Evolutionary conservation across 2,797 vertebrate species (phyloP).

Genomic region (Crenuchus spilurus): DNA sequence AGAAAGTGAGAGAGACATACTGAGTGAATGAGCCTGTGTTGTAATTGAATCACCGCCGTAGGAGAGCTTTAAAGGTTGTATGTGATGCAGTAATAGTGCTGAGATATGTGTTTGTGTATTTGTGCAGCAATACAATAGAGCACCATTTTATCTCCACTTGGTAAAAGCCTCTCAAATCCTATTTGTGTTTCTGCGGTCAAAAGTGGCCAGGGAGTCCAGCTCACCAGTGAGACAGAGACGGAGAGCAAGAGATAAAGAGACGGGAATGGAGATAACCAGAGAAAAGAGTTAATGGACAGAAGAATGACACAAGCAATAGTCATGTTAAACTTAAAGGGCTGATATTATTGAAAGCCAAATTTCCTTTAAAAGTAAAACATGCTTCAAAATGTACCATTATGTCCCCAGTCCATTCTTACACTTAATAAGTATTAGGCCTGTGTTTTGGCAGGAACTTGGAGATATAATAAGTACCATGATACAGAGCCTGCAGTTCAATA

Average conservation of each 20-base stretch:
- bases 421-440: too few species aligned
- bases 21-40: not conserved
- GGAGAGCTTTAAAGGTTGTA: not conserved
- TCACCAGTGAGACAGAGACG: not conserved
- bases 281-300: constrained; percentile 3
- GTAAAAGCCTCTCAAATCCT: not conserved
- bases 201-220: constrained; percentile 10
- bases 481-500: too few species aligned
- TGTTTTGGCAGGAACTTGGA: too few species aligned
- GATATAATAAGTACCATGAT: too few species aligned
- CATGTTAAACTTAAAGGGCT: not conserved
- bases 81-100: not conserved
- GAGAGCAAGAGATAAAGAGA: constrained; percentile 9
- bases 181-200: constrained; percentile 17
- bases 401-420: too few species aligned
- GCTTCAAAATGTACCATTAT: too few species aligned
- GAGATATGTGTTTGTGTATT: not conserved
- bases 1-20: constrained; percentile 24
- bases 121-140: constrained; percentile 6
- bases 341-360: not conserved
- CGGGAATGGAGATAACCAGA: constrained; percentile 7
- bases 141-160: constrained; percentile 22
- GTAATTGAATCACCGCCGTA: constrained; percentile 8
- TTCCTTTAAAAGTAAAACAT: not conserved
- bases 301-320: not conserved